These are phyloP conservation scores for Sebastes goodei DNA, from an alignment of 2,797 vertebrate genomes.

Conservation along the genomic window DNA sequence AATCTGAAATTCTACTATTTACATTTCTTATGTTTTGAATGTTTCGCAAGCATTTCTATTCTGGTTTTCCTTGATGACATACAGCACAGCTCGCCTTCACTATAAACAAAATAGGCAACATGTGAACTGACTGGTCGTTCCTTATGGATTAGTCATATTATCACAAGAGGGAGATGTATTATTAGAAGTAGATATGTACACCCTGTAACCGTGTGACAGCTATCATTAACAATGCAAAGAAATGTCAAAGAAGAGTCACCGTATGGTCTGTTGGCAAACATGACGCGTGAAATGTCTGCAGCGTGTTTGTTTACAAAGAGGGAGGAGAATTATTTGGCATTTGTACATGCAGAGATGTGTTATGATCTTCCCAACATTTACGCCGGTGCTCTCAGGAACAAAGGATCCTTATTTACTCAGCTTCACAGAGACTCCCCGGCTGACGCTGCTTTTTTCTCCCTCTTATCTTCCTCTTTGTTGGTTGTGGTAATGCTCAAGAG, in stretches of 20 bases:
- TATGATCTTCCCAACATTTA: constrained; percentile 65
- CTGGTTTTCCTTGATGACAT: not conserved
- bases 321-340: constrained; percentile 64
- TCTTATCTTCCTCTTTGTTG: constrained; percentile 45
- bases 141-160: constrained; percentile 9
- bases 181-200: constrained; percentile 15
- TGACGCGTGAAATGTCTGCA: constrained; percentile 42
- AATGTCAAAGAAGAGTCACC: constrained; percentile 30
- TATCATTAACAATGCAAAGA: constrained; percentile 31
- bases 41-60: not conserved
- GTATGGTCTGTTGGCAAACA: constrained; percentile 53
- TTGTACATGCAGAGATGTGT: constrained; percentile 58
- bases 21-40: not conserved
- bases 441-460: constrained; percentile 30
- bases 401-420: constrained; percentile 67
- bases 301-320: constrained; percentile 62
- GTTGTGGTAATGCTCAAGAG: constrained; percentile 49
- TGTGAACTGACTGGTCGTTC: not conserved
- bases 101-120: not conserved
- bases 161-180: constrained; percentile 11
- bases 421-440: constrained; percentile 54
- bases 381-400: constrained; percentile 50
- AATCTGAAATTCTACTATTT: not conserved
- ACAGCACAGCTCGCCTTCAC: not conserved
- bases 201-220: constrained; percentile 11